Evolutionary conservation across 1,140 invertebrate genomes (phyloP), one percentile per base, ranked within the genome.

Genomic region (Drosophila ficusphila): DNA sequence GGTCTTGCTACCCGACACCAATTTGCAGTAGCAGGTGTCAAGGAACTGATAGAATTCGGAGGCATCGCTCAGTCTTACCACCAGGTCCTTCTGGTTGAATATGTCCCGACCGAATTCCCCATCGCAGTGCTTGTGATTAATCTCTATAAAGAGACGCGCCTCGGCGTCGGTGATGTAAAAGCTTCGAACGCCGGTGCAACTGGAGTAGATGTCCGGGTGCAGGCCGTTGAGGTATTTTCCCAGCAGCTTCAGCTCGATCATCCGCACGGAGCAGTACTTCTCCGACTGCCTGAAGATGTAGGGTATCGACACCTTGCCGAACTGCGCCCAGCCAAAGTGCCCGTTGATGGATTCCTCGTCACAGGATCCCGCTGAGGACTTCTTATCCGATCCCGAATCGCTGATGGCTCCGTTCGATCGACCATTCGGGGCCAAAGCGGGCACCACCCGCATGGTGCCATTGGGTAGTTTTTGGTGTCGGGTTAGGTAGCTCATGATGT

Each of bases 121-220:
- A 77, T 98, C 97, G 93, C 97, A 98, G 89, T 99, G 98, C 91
- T 95, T 96, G 25, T 94, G 92, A 92, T 99, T 99, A 64, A 99
- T 98, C 92, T 99, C 97, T 90, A 97, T 98, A 19, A 99, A 93
- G 11, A 99, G 93, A 64, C 96, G 95, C 41, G 96, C 95, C 92
- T 99, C 98, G 2, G 95, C 94, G 68, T 97, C 96, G 4, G 97
- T 98, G 54, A 98, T 97, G 90, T 97, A 98, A 91, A 98, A 98
- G 92, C 97, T 98, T 57, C 96, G 94, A 49, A 99, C 97, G 90
- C 96, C 97, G 1, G 97, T 97, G 91, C 97, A 98, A 53, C 92
- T 94, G 70, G 93, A 94, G 91, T 97, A 97, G 69, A 97, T 95
- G 79, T 97, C 96, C 44, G 95, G 94, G 91, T 97, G 95, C 29